These are phyloP conservation scores for Temnothorax longispinosus DNA, from an alignment of 1,140 invertebrate species.

Conservation along the genomic window DNA sequence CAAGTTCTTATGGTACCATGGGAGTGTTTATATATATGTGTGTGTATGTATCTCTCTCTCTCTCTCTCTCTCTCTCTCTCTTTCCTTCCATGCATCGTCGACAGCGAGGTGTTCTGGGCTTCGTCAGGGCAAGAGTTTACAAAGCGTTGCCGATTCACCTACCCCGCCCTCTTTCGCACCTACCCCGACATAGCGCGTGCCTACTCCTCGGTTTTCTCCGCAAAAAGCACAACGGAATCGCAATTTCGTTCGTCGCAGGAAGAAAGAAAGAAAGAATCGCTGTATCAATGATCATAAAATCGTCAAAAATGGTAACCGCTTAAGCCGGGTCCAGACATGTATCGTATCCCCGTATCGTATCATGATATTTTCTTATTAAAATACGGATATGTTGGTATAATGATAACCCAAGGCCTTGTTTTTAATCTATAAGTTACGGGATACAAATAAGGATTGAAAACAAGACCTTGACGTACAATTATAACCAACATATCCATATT, in stretches of 20 bases:
- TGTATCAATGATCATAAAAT: background rate
- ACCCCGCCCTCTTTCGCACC: conserved; percentile 44
- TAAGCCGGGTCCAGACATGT: background rate
- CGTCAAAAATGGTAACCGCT: background rate
- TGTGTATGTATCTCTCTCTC: background rate
- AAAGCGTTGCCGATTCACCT: conserved; percentile 43
- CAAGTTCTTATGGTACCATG: conserved; percentile 36
- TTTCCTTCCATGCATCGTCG: background rate
- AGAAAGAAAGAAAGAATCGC: background rate
- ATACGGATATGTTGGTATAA: too few relatives aligned
- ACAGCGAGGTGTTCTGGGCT: conserved; percentile 70
- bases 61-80: background rate
- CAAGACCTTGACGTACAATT: too few relatives aligned
- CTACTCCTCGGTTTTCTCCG: background rate
- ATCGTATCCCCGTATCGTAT: too few relatives aligned
- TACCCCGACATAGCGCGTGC: conserved; percentile 12
- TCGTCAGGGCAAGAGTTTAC: conserved; percentile 71
- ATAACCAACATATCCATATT: too few relatives aligned
- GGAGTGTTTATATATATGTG: conserved; percentile 20
- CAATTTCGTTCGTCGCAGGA: background rate
- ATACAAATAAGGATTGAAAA: too few relatives aligned
- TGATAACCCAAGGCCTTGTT: too few relatives aligned
- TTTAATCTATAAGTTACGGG: too few relatives aligned
- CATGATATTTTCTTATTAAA: too few relatives aligned
- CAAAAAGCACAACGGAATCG: background rate